Conservation (phyloP, 2,888 invertebrate genomes). For the Mystacides longicornis region DNA sequence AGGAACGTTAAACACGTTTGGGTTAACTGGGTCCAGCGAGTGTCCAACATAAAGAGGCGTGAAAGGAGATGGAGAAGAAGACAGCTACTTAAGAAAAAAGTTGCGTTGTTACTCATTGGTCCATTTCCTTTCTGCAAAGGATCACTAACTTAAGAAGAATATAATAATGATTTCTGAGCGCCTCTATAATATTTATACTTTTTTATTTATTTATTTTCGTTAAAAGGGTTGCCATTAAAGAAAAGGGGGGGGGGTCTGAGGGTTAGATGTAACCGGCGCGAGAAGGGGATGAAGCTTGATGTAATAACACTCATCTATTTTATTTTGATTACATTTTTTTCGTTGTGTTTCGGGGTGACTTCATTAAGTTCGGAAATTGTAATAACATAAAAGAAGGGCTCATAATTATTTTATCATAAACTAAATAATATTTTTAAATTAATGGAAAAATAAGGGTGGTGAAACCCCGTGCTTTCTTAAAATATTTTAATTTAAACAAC, state of each 20-base stretch:
- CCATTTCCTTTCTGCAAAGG: too few relatives aligned
- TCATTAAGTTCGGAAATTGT: constrained; percentile 8
- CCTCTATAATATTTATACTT: neutral
- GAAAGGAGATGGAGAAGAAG: too few relatives aligned
- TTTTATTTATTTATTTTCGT: neutral
- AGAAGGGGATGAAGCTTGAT: constrained; percentile 4
- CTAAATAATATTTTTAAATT: neutral
- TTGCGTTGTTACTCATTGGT: too few relatives aligned
- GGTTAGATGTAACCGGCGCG: too few relatives aligned
- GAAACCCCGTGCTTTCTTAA: neutral
- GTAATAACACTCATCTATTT: neutral
- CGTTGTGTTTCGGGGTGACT: constrained; percentile 6
- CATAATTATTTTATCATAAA: neutral
- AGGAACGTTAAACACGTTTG: too few relatives aligned
- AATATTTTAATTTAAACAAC: too few relatives aligned
- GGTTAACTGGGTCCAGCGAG: too few relatives aligned
- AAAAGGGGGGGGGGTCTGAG: constrained; percentile 12
- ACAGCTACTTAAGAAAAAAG: too few relatives aligned
- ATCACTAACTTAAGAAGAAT: too few relatives aligned
- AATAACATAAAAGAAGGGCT: constrained; percentile 1
- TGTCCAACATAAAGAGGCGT: too few relatives aligned
- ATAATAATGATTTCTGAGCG: too few relatives aligned
- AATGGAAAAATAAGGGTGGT: too few relatives aligned
- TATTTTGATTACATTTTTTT: constrained; percentile 6
- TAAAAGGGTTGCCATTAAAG: constrained; percentile 23